Conservation (phyloP, 2,113 vertebrate genomes). For the Todiramphus chloris region DNA sequence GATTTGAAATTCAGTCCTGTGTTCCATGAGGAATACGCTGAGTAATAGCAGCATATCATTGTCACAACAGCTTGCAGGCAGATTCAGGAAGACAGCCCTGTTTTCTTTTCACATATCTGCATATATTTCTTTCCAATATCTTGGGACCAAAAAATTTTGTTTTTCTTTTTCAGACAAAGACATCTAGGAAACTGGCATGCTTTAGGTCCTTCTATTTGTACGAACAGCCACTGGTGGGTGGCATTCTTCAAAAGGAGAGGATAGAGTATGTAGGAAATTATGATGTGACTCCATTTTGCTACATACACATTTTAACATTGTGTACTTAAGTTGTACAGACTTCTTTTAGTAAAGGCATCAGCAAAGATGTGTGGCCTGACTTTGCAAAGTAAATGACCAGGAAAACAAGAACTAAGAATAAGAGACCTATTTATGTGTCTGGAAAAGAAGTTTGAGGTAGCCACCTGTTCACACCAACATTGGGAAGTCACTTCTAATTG, state of each 20-base stretch:
- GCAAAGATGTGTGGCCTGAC: not conserved
- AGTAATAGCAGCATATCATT: conserved; percentile 3
- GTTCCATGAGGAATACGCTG: conserved; percentile 7
- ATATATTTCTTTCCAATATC: not conserved
- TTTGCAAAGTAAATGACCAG: not conserved
- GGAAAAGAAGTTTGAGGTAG: not conserved
- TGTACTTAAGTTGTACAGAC: not conserved
- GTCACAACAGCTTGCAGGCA: not conserved
- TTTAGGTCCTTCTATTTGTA: not conserved
- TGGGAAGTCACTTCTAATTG: not conserved
- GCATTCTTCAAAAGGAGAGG: not conserved
- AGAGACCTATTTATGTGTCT: not conserved
- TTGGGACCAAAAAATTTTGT: not conserved
- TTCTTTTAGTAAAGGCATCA: not conserved
- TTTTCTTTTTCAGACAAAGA: not conserved
- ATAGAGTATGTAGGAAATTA: not conserved
- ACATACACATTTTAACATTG: not conserved
- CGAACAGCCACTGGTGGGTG: not conserved
- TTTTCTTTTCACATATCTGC: not conserved
- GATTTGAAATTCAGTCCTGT: conserved; percentile 1
- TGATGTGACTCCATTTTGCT: not conserved
- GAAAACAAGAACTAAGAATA: not conserved
- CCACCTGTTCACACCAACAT: not conserved
- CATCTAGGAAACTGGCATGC: not conserved
- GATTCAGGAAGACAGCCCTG: not conserved